Conservation (phyloP, 2,888 invertebrate genomes). For the Eupeodes latifasciatus region DNA sequence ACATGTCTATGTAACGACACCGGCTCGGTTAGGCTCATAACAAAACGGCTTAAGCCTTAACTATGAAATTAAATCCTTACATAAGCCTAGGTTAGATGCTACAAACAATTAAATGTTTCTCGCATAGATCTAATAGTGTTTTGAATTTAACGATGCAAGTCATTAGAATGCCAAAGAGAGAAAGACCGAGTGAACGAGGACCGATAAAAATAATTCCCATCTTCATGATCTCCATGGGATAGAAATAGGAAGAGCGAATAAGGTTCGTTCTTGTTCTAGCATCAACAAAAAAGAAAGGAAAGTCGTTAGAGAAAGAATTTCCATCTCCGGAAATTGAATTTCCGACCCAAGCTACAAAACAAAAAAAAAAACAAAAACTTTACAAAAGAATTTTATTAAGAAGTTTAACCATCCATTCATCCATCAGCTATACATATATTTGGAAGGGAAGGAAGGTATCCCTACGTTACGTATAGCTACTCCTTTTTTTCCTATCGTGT, state of each 20-base stretch:
- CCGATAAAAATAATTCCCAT: conserved; percentile 17
- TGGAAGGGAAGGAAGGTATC: too few relatives aligned
- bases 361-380: conserved; percentile 20
- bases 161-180: background rate
- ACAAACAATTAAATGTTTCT: conserved; percentile 15
- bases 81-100: background rate
- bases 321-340: conserved; percentile 51
- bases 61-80: conserved; percentile 1
- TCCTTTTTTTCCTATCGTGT: background rate
- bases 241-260: background rate
- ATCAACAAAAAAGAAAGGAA: background rate
- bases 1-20: background rate
- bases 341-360: conserved; percentile 8
- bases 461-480: background rate
- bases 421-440: conserved; percentile 13
- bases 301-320: conserved; percentile 44
- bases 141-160: conserved; percentile 12
- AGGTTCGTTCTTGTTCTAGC: background rate
- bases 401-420: conserved; percentile 59
- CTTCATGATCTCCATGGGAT: background rate
- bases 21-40: background rate
- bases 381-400: conserved; percentile 68
- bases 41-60: background rate
- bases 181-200: background rate
- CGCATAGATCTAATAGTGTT: background rate